Base-by-base conservation (phyloP, 2,888 invertebrate genomes). In the Synergus japonicus region DNA sequence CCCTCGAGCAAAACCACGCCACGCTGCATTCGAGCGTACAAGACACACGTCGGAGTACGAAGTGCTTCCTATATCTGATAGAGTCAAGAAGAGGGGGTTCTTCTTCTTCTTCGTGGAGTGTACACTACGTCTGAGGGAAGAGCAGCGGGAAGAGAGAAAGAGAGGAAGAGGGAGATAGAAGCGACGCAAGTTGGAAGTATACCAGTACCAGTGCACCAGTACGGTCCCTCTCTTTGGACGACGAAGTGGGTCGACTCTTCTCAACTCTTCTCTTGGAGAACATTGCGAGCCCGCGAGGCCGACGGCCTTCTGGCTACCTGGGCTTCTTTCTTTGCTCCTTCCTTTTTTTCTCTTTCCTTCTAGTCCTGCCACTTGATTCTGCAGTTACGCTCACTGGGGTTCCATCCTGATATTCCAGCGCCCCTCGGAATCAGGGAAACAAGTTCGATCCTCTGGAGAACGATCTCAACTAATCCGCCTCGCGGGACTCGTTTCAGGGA, bases 141-240 rank as follows among this genome's bases (percentile, higher is more conserved):
- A 81, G 83, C 82, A 76, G 79, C 76, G 76, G 81, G 81, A 81
- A 81, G 85, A 76, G 66, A 83, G 73, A 81, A 76, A 81, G 81
- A 78, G 78, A 82, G 29, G 84, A 82, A 79, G 79, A 81, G 79
- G 69, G 81, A 85, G 82, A 82, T 83, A 83, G 83, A 77, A 13
- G n/a, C 41, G 37, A 80, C 82, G 82, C 82, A 79, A 84, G 83
- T 84, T 79, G 79, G 83, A 84, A 78, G 81, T 76, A 78, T 81
- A 84, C 82, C 83, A 84, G 85, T 84, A 86, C 84, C 86, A 84
- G 84, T 73, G 82, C 80, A 83, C 85, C 88, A 86, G 86, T 85
- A 86, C 87, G 86, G 88, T 88, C 86, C 88, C 88, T 87, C 88
- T 89, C 87, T 89, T 86, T 88, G 88, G 86, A 83, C 85, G 85